Conservation (phyloP, 2,888 invertebrate genomes). For the Morinoia aosen region DNA sequence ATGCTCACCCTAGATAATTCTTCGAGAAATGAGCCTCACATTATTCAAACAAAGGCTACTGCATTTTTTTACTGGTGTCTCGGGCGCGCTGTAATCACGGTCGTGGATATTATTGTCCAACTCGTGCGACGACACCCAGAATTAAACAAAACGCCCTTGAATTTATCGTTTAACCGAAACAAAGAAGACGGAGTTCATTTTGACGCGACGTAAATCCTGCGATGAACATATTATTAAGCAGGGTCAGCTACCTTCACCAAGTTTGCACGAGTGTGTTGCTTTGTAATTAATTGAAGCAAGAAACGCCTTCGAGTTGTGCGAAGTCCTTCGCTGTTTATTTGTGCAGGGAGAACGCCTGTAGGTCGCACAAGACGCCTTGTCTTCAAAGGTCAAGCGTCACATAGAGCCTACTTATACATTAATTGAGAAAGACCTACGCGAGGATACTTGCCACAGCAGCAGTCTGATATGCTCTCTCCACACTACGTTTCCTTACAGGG, state of each 20-base stretch:
- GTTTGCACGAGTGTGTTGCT: background rate
- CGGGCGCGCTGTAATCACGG: background rate
- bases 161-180: background rate
- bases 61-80: background rate
- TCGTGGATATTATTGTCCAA: conserved; percentile 28
- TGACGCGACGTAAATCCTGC: background rate
- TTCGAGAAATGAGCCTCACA: conserved; percentile 22
- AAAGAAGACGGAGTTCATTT: background rate
- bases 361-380: conserved; percentile 32
- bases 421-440: conserved; percentile 23
- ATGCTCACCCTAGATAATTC: conserved; percentile 38
- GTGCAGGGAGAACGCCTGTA: conserved; percentile 6
- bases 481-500: background rate
- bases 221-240: background rate
- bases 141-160: conserved; percentile 22
- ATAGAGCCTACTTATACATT: conserved; percentile 45
- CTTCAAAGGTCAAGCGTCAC: conserved; percentile 50
- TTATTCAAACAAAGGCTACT: conserved; percentile 1
- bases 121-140: conserved; percentile 18
- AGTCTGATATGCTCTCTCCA: background rate
- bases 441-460: background rate
- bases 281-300: conserved; percentile 5
- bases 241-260: background rate
- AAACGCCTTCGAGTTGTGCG: background rate
- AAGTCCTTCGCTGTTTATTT: conserved; percentile 27